Percentiles rank a stretch among this genome's conserved stretches.
Evolutionary conservation across 2,888 invertebrate genomes (phyloP).

Genomic region (Auanema sp.): DNA sequence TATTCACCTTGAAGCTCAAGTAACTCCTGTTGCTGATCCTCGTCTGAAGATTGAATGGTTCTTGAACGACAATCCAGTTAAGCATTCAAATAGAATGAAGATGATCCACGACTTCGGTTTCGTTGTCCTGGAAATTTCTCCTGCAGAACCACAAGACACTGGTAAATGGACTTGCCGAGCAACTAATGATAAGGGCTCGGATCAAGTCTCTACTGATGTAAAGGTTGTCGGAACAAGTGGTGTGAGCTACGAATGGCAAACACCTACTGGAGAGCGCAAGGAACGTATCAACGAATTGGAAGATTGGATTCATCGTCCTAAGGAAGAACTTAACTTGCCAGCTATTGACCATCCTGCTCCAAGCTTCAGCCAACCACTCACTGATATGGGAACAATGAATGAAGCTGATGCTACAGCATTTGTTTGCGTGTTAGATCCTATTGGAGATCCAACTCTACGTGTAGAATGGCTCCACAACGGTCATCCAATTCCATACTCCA

Average conservation of each 20-base stretch:
- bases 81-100: constrained; percentile 72
- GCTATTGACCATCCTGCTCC: constrained; percentile 70
- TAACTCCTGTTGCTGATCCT: constrained; percentile 91
- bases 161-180: constrained; percentile 86
- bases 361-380: constrained; percentile 84
- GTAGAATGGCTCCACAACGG: constrained; percentile 96
- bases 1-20: constrained; percentile 90
- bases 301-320: constrained; percentile 78
- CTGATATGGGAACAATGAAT: constrained; percentile 75
- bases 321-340: constrained; percentile 54
- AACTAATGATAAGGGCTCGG: constrained; percentile 87
- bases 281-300: constrained; percentile 90
- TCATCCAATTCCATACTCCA: constrained; percentile 71
- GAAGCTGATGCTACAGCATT: constrained; percentile 71
- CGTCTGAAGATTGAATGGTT: constrained; percentile 62
- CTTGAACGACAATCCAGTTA: constrained; percentile 84
- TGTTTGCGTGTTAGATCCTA: constrained; percentile 85
- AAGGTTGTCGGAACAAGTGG: constrained; percentile 56
- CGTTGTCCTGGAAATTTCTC: constrained; percentile 84
- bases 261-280: constrained; percentile 56
- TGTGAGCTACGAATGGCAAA: constrained; percentile 61
- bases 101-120: constrained; percentile 83
- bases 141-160: constrained; percentile 86
- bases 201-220: constrained; percentile 80
- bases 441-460: constrained; percentile 84